A percentile compares a stretch with the other conserved stretches of the same genome.
phyloP scores from a whole-genome alignment of 2,113 vertebrate genomes.

The Todiramphus saurophagus region DNA sequence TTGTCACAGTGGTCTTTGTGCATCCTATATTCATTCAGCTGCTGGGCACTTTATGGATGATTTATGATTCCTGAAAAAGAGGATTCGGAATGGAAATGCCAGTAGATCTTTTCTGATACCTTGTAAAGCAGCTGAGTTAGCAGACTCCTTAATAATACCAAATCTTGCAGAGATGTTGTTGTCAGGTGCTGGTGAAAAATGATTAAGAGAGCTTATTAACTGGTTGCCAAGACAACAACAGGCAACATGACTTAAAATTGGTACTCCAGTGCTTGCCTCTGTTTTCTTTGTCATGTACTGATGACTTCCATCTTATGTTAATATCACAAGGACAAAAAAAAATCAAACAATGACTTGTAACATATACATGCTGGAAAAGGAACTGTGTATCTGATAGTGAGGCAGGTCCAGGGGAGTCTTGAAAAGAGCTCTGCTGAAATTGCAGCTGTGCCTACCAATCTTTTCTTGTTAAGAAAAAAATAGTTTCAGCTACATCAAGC shows the following conservation, averaged over 20 bases:
- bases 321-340: background rate
- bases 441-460: background rate
- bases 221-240: constrained; percentile 63
- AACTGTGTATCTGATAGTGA: background rate
- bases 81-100: background rate
- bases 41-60: background rate
- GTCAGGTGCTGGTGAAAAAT: constrained; percentile 20
- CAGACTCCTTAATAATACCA: background rate
- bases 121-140: constrained; percentile 14
- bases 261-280: constrained; percentile 6
- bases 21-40: background rate
- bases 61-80: background rate
- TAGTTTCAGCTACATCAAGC: background rate
- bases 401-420: background rate
- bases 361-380: background rate
- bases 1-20: background rate
- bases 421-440: background rate
- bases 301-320: constrained; percentile 15
- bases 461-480: background rate
- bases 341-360: background rate
- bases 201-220: constrained; percentile 47
- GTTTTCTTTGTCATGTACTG: background rate
- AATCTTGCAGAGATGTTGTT: constrained; percentile 16
- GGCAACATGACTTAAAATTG: constrained; percentile 7
- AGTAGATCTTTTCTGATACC: background rate